A percentile compares a stretch with the other conserved stretches of the same genome.
These are phyloP conservation scores for Dinoponera quadriceps DNA, from an alignment of 1,140 invertebrate genomes.

Conservation along the genomic window DNA sequence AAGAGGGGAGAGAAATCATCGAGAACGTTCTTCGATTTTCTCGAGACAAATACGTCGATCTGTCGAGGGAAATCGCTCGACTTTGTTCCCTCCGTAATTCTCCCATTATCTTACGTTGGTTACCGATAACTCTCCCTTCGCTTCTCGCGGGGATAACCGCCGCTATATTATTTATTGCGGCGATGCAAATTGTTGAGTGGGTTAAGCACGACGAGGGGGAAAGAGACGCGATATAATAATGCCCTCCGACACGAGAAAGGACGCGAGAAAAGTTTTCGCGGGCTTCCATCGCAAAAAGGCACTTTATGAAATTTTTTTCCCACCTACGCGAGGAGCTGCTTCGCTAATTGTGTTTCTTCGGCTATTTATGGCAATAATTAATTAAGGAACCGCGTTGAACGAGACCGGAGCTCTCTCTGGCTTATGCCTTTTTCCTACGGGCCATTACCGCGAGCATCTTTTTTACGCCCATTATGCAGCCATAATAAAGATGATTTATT, in stretches of 20 bases:
- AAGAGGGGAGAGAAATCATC: not conserved
- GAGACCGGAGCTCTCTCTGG: constrained; percentile 29
- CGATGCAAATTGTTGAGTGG: constrained; percentile 42
- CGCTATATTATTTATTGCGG: constrained; percentile 7
- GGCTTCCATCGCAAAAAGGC: constrained; percentile 41
- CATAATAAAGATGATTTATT: constrained; percentile 65
- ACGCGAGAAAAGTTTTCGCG: constrained; percentile 28
- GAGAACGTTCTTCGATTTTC: constrained; percentile 10
- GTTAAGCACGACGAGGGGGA: not conserved
- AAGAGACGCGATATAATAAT: constrained; percentile 19
- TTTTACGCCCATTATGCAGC: constrained; percentile 59
- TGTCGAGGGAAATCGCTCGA: not conserved
- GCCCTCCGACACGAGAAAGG: constrained; percentile 24
- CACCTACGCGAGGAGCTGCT: constrained; percentile 37
- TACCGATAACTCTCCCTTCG: too few species aligned
- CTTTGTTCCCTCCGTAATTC: constrained; percentile 1
- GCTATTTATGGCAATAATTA: constrained; percentile 61
- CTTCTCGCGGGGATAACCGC: too few species aligned
- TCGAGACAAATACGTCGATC: not conserved
- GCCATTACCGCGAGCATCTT: constrained; percentile 64
- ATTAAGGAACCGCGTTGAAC: constrained; percentile 56
- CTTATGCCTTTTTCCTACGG: constrained; percentile 56
- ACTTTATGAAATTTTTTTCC: constrained; percentile 59
- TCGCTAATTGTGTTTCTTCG: constrained; percentile 43
- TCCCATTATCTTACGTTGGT: too few species aligned